phyloP scores from a whole-genome alignment of 2,797 vertebrate species.

The Etheostoma nigrum region DNA sequence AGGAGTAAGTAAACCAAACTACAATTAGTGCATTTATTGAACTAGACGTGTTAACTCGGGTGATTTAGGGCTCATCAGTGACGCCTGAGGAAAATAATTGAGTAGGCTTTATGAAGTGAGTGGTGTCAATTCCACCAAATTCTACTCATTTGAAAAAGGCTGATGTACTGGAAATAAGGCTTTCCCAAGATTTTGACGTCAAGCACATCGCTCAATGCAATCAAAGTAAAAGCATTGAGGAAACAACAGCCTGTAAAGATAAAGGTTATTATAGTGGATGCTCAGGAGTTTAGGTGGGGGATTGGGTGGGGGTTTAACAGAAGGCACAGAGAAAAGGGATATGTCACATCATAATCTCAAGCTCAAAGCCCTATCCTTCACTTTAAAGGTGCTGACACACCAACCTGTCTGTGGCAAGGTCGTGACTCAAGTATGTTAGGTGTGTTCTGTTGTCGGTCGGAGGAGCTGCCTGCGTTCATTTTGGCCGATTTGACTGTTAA shows the following conservation, averaged over 20 bases:
- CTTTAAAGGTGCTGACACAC: not conserved
- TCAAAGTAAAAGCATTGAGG: not conserved
- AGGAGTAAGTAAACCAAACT: constrained; percentile 63
- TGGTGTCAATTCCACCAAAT: constrained; percentile 31
- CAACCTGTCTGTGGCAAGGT: too few relatives aligned
- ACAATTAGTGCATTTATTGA: constrained; percentile 67
- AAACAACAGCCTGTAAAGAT: constrained; percentile 16
- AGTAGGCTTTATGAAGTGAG: constrained; percentile 34
- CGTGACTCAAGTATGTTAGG: too few relatives aligned
- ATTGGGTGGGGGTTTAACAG: constrained; percentile 8
- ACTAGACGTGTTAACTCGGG: constrained; percentile 44
- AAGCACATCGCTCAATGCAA: not conserved
- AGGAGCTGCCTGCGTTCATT: too few relatives aligned
- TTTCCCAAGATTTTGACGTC: constrained; percentile 17
- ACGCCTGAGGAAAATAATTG: constrained; percentile 36
- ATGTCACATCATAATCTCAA: constrained; percentile 50
- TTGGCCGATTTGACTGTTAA: too few relatives aligned
- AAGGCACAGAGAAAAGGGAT: constrained; percentile 30
- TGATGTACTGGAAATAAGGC: constrained; percentile 22
- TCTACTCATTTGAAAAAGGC: constrained; percentile 26
- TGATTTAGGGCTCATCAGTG: constrained; percentile 49
- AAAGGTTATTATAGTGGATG: constrained; percentile 23
- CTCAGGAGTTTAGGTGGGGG: constrained; percentile 15
- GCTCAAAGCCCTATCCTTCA: constrained; percentile 56
- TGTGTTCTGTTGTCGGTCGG: too few relatives aligned